Evolutionary conservation across 2,888 invertebrate species (phyloP).

Genomic region (Brenthis hecate): DNA sequence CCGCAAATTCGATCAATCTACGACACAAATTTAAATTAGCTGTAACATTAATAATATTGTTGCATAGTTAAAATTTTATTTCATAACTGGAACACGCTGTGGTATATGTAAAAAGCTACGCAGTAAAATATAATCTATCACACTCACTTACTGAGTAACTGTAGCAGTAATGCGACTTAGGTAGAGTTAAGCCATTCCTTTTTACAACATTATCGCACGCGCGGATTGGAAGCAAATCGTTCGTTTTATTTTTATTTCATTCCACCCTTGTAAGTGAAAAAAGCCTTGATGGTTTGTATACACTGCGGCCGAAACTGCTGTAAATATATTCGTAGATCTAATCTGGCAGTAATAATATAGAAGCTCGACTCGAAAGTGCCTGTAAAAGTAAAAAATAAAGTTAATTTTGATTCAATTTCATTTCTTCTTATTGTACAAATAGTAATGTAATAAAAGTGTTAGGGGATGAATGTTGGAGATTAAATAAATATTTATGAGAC

Average conservation of each 20-base stretch:
- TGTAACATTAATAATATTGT: too few species aligned
- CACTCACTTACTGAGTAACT: slow-evolving; percentile 2
- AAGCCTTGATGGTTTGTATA: slow-evolving; percentile 23
- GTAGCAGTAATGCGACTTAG: slow-evolving; percentile 14
- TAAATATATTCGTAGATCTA: neutral
- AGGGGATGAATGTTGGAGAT: too few species aligned
- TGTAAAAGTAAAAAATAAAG: too few species aligned
- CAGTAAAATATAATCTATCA: slow-evolving; percentile 9
- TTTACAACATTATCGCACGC: slow-evolving; percentile 46
- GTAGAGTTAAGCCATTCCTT: slow-evolving; percentile 41
- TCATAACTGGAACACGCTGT: too few species aligned
- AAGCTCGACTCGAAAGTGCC: too few species aligned
- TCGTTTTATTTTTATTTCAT: slow-evolving; percentile 51
- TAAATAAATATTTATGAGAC: too few species aligned
- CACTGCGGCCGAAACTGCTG: slow-evolving; percentile 11
- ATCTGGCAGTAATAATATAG: neutral
- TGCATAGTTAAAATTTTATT: too few species aligned
- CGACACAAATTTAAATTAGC: too few species aligned
- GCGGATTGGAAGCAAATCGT: slow-evolving; percentile 52
- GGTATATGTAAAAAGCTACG: neutral
- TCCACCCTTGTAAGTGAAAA: slow-evolving; percentile 32
- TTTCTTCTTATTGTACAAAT: too few species aligned
- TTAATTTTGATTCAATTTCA: too few species aligned
- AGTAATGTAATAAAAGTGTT: too few species aligned
- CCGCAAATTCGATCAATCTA: too few species aligned